phyloP scores from a whole-genome alignment of 1,140 invertebrate species.

The Ditylenchus dipsaci region DNA sequence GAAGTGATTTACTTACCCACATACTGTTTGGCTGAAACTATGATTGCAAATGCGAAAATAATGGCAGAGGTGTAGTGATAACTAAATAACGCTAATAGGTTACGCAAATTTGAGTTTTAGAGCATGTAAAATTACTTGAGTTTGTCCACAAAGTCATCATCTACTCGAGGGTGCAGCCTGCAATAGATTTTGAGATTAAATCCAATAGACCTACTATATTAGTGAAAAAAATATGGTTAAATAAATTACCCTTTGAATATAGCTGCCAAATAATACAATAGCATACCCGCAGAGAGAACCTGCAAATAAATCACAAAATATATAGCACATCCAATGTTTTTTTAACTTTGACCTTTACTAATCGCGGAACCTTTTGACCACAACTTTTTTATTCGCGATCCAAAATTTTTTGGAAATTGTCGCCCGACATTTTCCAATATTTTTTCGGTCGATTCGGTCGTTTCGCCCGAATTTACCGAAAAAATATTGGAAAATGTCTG shows the following conservation, averaged over 20 bases:
- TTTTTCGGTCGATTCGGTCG: too few species aligned
- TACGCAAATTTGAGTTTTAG: background rate
- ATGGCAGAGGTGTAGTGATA: conserved; percentile 57
- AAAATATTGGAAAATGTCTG: too few species aligned
- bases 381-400: too few species aligned
- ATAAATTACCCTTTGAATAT: conserved; percentile 30
- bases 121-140: conserved; percentile 41
- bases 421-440: too few species aligned
- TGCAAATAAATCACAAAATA: conserved; percentile 20
- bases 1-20: conserved; percentile 49
- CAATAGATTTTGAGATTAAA: conserved; percentile 39
- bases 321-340: background rate
- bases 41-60: conserved; percentile 58
- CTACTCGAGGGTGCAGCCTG: conserved; percentile 55
- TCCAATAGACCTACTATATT: too few species aligned
- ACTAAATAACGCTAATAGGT: background rate
- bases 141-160: conserved; percentile 58
- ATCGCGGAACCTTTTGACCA: too few species aligned
- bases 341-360: background rate
- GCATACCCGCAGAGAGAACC: conserved; percentile 56
- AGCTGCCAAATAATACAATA: conserved; percentile 57
- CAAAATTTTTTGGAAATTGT: too few species aligned
- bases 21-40: conserved; percentile 58
- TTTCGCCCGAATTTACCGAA: too few species aligned
- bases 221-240: too few species aligned